Evolutionary conservation across 1,140 invertebrate species (phyloP).

Genomic region (Mizuhopecten yessoensis): DNA sequence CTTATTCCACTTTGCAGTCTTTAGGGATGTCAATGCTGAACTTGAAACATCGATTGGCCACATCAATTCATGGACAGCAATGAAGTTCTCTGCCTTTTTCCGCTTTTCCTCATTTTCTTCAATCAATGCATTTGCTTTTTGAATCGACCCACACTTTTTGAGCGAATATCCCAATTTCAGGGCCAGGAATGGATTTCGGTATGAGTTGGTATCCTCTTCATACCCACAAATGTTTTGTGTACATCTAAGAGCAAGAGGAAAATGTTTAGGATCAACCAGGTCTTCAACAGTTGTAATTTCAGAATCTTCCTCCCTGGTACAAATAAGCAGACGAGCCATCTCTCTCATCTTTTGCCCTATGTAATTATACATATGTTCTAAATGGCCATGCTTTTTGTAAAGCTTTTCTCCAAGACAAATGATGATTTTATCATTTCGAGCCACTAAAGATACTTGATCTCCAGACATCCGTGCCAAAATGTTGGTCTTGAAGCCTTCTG

Average conservation of each 20-base stretch:
- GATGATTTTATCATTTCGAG: constrained; percentile 62
- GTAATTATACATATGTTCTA: constrained; percentile 52
- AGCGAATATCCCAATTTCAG: constrained; percentile 64
- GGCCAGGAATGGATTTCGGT: constrained; percentile 61
- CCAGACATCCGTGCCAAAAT: constrained; percentile 56
- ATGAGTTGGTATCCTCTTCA: constrained; percentile 55
- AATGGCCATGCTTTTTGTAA: constrained; percentile 63
- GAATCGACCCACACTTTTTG: constrained; percentile 64
- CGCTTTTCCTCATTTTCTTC: constrained; percentile 41
- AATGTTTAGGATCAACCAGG: constrained; percentile 55
- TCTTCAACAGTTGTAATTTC: constrained; percentile 54
- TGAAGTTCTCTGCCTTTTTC: constrained; percentile 58
- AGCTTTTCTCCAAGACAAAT: constrained; percentile 60
- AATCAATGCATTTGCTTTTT: constrained; percentile 55
- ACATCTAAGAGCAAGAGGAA: constrained; percentile 48
- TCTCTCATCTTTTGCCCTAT: constrained; percentile 66
- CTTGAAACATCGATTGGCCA: constrained; percentile 60
- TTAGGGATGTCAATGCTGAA: constrained; percentile 55
- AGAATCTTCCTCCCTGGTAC: constrained; percentile 55
- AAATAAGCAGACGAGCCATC: constrained; percentile 59
- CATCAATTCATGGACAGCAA: constrained; percentile 54
- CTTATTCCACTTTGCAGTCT: constrained; percentile 60
- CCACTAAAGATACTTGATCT: constrained; percentile 58
- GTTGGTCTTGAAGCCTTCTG: constrained; percentile 60
- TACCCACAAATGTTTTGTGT: constrained; percentile 59